These are phyloP conservation scores for Pelochelys cantorii DNA, from an alignment of 2,797 vertebrate genomes.

Conservation along the genomic window DNA sequence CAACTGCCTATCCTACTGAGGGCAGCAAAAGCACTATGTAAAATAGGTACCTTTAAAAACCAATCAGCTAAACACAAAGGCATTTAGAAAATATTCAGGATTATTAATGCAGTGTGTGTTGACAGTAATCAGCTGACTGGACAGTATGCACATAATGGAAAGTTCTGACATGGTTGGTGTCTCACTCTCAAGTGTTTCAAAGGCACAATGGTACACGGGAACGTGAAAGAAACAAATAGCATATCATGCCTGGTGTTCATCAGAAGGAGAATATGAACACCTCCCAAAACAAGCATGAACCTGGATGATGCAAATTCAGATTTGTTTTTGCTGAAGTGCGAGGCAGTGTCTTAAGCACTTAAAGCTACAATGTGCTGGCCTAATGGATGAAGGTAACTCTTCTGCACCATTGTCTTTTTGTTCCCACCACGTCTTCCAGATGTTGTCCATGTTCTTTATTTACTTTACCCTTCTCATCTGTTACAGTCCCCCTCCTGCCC, in stretches of 20 bases:
- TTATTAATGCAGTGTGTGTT: background rate
- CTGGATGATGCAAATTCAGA: background rate
- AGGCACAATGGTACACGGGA: background rate
- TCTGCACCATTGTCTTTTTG: background rate
- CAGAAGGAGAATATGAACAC: background rate
- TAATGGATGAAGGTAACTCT: background rate
- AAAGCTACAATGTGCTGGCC: background rate
- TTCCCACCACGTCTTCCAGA: background rate
- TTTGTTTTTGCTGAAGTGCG: background rate
- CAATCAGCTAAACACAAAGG: background rate
- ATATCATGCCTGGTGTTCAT: background rate
- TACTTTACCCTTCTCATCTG: background rate
- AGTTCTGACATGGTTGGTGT: background rate
- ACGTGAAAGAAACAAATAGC: background rate
- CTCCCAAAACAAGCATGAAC: background rate
- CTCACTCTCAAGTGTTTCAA: background rate
- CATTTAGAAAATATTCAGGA: background rate
- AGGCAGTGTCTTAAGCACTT: background rate
- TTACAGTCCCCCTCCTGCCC: background rate
- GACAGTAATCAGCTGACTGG: background rate
- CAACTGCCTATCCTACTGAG: background rate
- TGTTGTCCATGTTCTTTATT: background rate
- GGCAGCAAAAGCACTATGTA: background rate
- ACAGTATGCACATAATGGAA: background rate
- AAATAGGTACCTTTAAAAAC: background rate